Percentiles rank a stretch among this genome's conserved stretches.
These are phyloP conservation scores for Phragmatobia fuliginosa DNA, from an alignment of 2,888 invertebrate genomes.

Conservation along the genomic window DNA sequence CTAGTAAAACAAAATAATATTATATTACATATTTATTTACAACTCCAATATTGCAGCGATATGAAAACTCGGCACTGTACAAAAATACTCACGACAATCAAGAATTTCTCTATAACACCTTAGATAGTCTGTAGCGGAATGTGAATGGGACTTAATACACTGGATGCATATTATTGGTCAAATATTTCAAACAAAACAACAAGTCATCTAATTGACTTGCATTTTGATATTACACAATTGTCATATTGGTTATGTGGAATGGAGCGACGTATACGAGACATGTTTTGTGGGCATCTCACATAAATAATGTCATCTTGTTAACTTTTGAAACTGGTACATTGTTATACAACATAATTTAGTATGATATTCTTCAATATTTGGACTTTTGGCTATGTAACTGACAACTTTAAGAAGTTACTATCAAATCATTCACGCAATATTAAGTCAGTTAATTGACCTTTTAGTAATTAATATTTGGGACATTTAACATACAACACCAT, in stretches of 20 bases:
- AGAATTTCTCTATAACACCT: slow-evolving; percentile 48
- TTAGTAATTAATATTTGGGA: neutral
- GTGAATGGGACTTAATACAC: slow-evolving; percentile 51
- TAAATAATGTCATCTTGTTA: neutral
- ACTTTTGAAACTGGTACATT: neutral
- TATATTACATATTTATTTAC: slow-evolving; percentile 69
- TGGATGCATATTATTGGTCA: slow-evolving; percentile 10
- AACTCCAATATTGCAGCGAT: slow-evolving; percentile 78
- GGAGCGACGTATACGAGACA: neutral
- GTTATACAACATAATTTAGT: neutral
- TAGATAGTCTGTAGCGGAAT: slow-evolving; percentile 72
- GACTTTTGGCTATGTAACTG: neutral
- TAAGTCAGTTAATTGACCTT: too few species aligned
- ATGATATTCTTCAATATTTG: neutral
- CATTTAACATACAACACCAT: too few species aligned
- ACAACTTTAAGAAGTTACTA: neutral
- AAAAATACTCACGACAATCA: slow-evolving; percentile 71
- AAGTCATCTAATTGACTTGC: neutral
- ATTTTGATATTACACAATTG: neutral
- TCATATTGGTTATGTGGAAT: slow-evolving; percentile 1
- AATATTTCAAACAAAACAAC: slow-evolving; percentile 3
- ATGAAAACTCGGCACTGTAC: slow-evolving; percentile 69
- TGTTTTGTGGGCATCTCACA: neutral
- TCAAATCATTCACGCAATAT: too few species aligned
- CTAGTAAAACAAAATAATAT: slow-evolving; percentile 27